Conservation (phyloP, 2,888 invertebrate genomes). For the Iphiclides podalirius region DNA sequence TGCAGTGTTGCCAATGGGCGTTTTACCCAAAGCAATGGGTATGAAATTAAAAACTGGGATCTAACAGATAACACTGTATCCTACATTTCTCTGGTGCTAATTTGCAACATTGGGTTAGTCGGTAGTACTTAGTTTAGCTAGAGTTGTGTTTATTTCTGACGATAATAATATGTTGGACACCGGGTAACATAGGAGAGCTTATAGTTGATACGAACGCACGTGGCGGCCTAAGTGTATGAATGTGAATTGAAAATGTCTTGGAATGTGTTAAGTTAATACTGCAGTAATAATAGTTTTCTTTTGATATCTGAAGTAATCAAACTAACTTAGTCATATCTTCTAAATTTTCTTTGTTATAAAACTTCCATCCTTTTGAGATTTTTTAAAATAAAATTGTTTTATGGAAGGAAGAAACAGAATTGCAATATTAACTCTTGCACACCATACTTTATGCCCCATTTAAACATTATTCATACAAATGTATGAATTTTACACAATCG, state of each 20-base stretch:
- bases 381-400: too few relatives aligned
- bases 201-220: constrained; percentile 28
- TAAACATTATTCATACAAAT: neutral
- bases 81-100: constrained; percentile 67
- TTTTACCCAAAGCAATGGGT: constrained; percentile 31
- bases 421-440: neutral
- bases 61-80: constrained; percentile 34
- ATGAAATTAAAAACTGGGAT: neutral
- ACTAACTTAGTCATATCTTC: too few relatives aligned
- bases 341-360: too few relatives aligned
- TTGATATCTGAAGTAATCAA: too few relatives aligned
- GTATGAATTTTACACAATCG: neutral
- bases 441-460: too few relatives aligned
- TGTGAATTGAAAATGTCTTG: neutral
- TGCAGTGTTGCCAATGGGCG: neutral
- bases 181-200: constrained; percentile 38
- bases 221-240: constrained; percentile 28
- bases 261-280: neutral
- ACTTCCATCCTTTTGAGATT: too few relatives aligned
- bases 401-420: too few relatives aligned
- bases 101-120: constrained; percentile 41
- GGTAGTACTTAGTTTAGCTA: constrained; percentile 31
- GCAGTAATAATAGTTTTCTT: too few relatives aligned
- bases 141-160: constrained; percentile 15
- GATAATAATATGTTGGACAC: constrained; percentile 24